A percentile compares a stretch with the other conserved stretches of the same genome.
Evolutionary conservation across 2,113 vertebrate genomes (phyloP).

Genomic region (Tupaia chinensis): DNA sequence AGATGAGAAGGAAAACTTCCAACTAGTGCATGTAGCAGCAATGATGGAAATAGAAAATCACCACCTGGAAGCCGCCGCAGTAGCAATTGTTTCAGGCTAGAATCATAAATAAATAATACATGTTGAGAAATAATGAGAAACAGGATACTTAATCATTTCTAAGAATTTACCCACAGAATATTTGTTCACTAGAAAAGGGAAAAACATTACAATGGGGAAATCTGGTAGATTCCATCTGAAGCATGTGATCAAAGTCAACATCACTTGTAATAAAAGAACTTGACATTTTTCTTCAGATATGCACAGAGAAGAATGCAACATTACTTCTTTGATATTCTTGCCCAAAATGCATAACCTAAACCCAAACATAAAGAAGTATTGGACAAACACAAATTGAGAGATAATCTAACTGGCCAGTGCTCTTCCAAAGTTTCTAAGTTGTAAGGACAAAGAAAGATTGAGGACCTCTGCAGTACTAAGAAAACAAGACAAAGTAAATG

Average conservation of each 20-base stretch:
- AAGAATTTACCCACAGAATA: neutral
- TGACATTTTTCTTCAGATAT: neutral
- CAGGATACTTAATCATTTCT: neutral
- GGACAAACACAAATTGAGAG: neutral
- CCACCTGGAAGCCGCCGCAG: neutral
- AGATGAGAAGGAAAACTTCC: neutral
- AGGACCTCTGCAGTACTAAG: neutral
- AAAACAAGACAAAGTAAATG: neutral
- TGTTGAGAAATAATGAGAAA: neutral
- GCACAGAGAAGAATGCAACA: neutral
- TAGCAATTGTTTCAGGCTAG: neutral
- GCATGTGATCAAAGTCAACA: neutral
- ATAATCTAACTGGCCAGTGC: neutral
- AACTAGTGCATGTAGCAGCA: neutral
- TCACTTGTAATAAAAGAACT: neutral
- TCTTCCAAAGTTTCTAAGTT: neutral
- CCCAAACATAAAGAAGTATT: neutral
- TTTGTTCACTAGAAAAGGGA: neutral
- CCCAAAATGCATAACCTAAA: neutral
- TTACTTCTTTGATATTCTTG: neutral
- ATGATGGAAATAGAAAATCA: neutral
- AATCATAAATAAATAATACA: neutral
- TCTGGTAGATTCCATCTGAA: neutral
- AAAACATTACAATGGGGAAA: neutral
- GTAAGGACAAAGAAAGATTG: neutral